Evolutionary conservation across 1,140 invertebrate genomes (phyloP), one percentile per base, ranked within the genome.

Genomic region (Papilio aristodemus): DNA sequence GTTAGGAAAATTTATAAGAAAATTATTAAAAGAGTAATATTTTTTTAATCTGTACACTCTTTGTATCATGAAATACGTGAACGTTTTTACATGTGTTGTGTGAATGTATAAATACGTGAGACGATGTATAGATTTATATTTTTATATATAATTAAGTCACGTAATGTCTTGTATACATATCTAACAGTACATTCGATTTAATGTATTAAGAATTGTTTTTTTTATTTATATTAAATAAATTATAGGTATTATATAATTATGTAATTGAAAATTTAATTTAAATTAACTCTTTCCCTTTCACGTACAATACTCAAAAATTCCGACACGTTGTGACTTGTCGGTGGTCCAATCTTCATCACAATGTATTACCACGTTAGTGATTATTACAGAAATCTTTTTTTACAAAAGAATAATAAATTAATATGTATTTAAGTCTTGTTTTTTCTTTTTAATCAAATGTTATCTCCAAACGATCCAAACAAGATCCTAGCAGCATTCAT

Each of bases 341-440:
- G 80, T 86, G 79, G 83, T 83, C 54, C 74, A 73, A 77, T 79
- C 76, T 85, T 80, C 87, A 89, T 89, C 87, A 87, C 87, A 88
- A 86, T 82, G 69, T 83, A 79, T 85, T 85, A 88, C 86, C 84
- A 85, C 83, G 74, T 83, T 83, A 87, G 81, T 83, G 77, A 87
- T 83, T 85, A 86, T 81, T 83, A 83, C 77, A 81, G 72, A 84
- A 83, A 86, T 81, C 77, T 79, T 81, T 86, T 83, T 85, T 84
- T 77, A 85, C 63, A 66, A 66, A 66, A 46, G 41, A 83, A 84
- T 82, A 82, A 84, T 86, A 85, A 81, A 87, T 82, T 79, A 83
- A 87, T 87, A 89, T 72, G 67, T 79, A 75, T 78, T 74, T 70
- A 62, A 10, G 17, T 11, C 14, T 39, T 62, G 36, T 36, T n/a